phyloP scores from a whole-genome alignment of 2,797 vertebrate species.

The Vireo griseus region DNA sequence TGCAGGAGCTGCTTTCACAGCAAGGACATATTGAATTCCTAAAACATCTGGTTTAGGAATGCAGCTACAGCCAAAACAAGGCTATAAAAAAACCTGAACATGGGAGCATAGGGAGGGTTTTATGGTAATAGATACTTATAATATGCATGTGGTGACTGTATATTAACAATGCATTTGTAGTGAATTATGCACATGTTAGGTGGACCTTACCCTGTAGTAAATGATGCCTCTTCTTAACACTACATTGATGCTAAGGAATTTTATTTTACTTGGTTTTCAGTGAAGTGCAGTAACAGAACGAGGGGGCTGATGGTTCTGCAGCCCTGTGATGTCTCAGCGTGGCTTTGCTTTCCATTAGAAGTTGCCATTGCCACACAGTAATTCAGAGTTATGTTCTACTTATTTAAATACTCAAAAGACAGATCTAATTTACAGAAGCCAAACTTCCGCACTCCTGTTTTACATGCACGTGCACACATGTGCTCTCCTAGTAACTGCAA shows the following conservation, averaged over 20 bases:
- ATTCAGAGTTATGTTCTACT: not conserved
- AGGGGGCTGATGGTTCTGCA: not conserved
- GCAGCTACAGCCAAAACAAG: not conserved
- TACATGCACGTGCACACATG: accelerated
- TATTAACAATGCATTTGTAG: not conserved
- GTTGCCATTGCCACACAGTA: not conserved
- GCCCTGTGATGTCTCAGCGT: not conserved
- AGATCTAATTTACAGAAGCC: not conserved
- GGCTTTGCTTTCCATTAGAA: not conserved
- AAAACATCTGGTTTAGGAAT: not conserved
- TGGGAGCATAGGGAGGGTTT: not conserved
- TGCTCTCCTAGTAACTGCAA: not conserved
- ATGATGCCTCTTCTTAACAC: not conserved
- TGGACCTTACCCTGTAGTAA: not conserved
- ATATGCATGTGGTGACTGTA: not conserved
- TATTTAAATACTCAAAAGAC: not conserved
- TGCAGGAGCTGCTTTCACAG: not conserved
- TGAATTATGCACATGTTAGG: accelerated
- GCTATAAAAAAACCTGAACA: not conserved
- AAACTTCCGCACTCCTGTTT: not conserved
- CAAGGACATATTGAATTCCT: not conserved
- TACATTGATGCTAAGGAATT: not conserved
- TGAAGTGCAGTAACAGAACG: not conserved
- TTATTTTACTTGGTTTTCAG: accelerated
- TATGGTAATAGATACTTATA: not conserved